Evolutionary conservation across 2,113 vertebrate species (phyloP).

Genomic region (Anarhynchus alexandrinus): DNA sequence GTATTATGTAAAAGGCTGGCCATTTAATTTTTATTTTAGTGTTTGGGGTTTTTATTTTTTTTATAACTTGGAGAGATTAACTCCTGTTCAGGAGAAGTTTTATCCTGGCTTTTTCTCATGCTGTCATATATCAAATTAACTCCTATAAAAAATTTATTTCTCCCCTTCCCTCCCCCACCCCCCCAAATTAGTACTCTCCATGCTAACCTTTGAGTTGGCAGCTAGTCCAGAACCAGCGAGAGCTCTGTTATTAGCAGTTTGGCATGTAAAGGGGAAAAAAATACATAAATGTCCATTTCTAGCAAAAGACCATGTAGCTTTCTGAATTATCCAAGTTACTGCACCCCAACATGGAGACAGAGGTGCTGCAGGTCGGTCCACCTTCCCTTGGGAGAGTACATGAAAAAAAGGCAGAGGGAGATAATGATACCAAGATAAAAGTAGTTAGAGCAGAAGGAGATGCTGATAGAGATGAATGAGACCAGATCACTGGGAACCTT

Average conservation of each 20-base stretch:
- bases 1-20: neutral
- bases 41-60: neutral
- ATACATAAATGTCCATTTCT: neutral
- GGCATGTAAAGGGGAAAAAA: neutral
- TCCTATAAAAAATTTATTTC: neutral
- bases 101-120: neutral
- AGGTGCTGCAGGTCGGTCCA: neutral
- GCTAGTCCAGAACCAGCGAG: neutral
- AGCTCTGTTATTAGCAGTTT: neutral
- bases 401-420: neutral
- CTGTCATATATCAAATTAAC: neutral
- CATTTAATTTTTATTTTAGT: neutral
- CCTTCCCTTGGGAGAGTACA: neutral
- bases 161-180: neutral
- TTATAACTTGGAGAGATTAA: neutral
- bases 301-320: neutral
- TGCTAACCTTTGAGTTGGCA: neutral
- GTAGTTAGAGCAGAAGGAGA: neutral
- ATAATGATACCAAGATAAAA: neutral
- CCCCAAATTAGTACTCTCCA: neutral
- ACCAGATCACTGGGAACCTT: neutral
- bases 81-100: neutral
- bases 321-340: neutral
- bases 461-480: neutral
- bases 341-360: too few species aligned